phyloP scores from a whole-genome alignment of 2,113 vertebrate genomes.

The Pholis gunnellus region DNA sequence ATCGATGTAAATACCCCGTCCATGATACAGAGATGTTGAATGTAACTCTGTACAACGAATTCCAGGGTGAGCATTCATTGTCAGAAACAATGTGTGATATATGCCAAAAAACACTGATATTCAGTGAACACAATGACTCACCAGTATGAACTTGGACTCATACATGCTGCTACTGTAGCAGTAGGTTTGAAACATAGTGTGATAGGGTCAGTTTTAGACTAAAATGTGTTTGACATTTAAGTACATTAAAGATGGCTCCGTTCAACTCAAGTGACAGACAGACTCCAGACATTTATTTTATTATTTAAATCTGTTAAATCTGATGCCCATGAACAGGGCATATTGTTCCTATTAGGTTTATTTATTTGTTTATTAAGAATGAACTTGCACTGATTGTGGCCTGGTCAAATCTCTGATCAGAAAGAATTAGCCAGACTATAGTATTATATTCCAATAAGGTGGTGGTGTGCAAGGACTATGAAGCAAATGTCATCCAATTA shows the following conservation, averaged over 20 bases:
- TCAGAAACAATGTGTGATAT: neutral
- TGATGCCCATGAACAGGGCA: neutral
- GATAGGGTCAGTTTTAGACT: neutral
- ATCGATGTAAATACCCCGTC: conserved; percentile 10
- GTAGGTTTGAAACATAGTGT: neutral
- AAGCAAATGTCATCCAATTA: neutral
- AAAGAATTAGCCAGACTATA: neutral
- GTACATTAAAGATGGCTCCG: neutral
- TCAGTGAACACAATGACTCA: neutral
- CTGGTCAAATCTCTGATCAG: neutral
- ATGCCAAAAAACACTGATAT: neutral
- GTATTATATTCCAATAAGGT: neutral
- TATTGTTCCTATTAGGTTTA: neutral
- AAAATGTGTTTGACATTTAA: neutral
- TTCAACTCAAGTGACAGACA: neutral
- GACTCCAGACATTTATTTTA: neutral
- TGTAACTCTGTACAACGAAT: neutral
- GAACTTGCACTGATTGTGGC: neutral
- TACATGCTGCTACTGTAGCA: neutral
- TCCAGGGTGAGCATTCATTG: too few relatives aligned
- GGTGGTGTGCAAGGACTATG: neutral
- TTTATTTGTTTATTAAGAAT: neutral
- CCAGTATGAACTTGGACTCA: neutral
- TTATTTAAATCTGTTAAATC: neutral
- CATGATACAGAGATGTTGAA: neutral